phyloP scores from a whole-genome alignment of 2,888 invertebrate species.

The Cryptophagus acutangulus region DNA sequence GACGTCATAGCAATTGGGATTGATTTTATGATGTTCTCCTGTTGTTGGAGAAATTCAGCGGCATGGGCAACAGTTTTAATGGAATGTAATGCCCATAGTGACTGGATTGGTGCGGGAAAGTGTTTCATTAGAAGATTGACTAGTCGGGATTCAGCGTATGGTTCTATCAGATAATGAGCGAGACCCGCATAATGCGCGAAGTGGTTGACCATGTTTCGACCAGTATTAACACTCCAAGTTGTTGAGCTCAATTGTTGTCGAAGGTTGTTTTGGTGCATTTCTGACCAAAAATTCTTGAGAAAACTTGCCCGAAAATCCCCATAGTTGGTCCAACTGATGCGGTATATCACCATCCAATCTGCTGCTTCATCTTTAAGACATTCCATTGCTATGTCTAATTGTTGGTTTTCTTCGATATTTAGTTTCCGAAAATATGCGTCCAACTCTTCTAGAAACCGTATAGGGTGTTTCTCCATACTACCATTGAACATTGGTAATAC shows the following conservation, averaged over 20 bases:
- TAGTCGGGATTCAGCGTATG: slow-evolving; percentile 5
- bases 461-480: not conserved
- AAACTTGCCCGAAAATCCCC: slow-evolving; percentile 7
- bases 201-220: slow-evolving; percentile 9
- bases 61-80: slow-evolving; percentile 6
- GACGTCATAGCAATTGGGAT: not conserved
- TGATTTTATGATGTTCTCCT: slow-evolving; percentile 7
- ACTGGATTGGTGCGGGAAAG: slow-evolving; percentile 12
- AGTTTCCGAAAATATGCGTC: not conserved
- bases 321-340: not conserved
- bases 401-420: not conserved
- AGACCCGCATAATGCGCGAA: slow-evolving; percentile 10
- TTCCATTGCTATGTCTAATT: not conserved
- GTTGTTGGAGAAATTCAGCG: slow-evolving; percentile 11
- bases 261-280: slow-evolving; percentile 9
- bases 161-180: slow-evolving; percentile 8
- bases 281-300: slow-evolving; percentile 10
- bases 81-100: slow-evolving; percentile 12
- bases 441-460: not conserved
- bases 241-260: slow-evolving; percentile 5
- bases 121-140: slow-evolving; percentile 11
- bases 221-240: not conserved
- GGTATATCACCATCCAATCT: slow-evolving; percentile 6
- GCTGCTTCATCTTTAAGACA: not conserved
- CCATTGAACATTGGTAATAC: not conserved